phyloP scores from a whole-genome alignment of 2,797 vertebrate species.

The Euthynnus affinis region DNA sequence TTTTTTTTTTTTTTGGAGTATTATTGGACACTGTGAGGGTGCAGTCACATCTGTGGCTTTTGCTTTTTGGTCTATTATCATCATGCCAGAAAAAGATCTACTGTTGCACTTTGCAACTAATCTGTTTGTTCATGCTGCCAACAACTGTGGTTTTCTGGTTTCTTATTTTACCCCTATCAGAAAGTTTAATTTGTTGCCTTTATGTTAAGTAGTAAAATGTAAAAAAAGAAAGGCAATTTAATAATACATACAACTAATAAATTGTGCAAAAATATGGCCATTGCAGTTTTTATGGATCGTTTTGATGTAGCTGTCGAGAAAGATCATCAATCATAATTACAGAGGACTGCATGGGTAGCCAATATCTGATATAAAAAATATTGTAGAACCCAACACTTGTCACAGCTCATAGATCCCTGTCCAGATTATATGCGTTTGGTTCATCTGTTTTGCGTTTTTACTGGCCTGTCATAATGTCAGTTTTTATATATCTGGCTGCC shows the following conservation, averaged over 20 bases:
- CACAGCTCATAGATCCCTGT: conserved; percentile 29
- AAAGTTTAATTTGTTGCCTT: background rate
- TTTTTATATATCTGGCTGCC: conserved; percentile 48
- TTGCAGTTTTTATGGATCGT: background rate
- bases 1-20: too few species aligned
- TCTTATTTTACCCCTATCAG: background rate
- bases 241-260: conserved; percentile 6
- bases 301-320: conserved; percentile 5
- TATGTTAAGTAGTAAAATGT: background rate
- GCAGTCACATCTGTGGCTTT: background rate
- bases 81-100: background rate
- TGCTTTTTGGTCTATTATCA: background rate
- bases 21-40: too few species aligned
- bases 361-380: conserved; percentile 31
- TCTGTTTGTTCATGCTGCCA: background rate
- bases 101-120: background rate
- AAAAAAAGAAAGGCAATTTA: background rate
- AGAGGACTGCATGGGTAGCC: background rate
- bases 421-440: conserved; percentile 39
- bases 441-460: conserved; percentile 44
- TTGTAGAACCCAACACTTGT: conserved; percentile 24
- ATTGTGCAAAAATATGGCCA: background rate
- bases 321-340: conserved; percentile 6
- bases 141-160: background rate
- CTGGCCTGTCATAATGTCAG: conserved; percentile 42